Base-by-base conservation (phyloP, 1,140 invertebrate genomes). In the Heliconius congener region DNA sequence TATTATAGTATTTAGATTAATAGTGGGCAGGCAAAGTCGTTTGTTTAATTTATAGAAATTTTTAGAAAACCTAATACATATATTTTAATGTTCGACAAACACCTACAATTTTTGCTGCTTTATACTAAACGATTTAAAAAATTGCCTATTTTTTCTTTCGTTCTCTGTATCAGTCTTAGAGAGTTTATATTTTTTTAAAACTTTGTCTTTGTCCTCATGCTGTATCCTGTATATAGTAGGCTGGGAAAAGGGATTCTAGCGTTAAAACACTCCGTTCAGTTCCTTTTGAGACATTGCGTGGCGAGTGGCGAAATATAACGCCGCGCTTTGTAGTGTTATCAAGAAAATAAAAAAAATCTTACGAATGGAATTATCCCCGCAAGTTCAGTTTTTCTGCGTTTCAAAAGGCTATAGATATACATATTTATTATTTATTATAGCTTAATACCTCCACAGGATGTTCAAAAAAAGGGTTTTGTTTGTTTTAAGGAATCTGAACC, bases 41-140 rank as follows among this genome's bases (percentile, higher is more conserved):
- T 52, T 52, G 19, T 19, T 52, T 52, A 66, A 66, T 27, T 66
- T 66, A 66, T 66, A 66, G 60, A 66, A 66, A 66, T 66, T 66
- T 66, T 66, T 66, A 66, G 60, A 66, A 66, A 66, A 66, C 27
- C 60, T 66, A 66, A 66, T 66, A 66, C 23, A 66, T 66, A 66
- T 27, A 66, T 66, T 66, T 66, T 66, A 66, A 66, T 66, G 23
- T 66, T 66, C 60, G 60, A 66, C 60, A 30, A 66, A 66, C 60
- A 66, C n/a, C 23, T 16, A 27, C 13, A 16, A 13, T 30, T 66
- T 66, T 66, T 30, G 23, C 13, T 27, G 23, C 5, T 66, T 66
- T 66, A 66, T 27, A 66, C 23, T 16, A 11, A 16, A 66, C 60
- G 60, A 30, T 16, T 11, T 23, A 1, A 19, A 52, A 19, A 52